Base-by-base conservation (phyloP, 2,888 invertebrate genomes). In the Xestobium rufovillosum region DNA sequence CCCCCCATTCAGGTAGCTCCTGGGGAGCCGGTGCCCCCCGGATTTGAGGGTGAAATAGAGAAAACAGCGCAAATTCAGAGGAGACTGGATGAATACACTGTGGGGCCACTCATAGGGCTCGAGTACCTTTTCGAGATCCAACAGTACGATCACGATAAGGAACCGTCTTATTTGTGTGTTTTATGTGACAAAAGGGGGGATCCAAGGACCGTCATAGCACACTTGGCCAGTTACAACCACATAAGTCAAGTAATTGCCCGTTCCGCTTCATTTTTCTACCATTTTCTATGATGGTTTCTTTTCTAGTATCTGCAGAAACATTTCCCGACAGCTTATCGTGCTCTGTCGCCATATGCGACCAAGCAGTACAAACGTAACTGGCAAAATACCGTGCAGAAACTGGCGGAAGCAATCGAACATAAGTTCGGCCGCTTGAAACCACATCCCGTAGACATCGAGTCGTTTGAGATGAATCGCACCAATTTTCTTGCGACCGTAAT, bases 131-230 rank as follows among this genome's bases (percentile, higher is more conserved):
- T 88, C 28, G 88, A 88, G 63, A 63, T 86, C 49, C 69, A 73
- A 19, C 75, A 80, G 34, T 76, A 77, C 53, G 65, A 76, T 51
- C 65, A 70, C 4, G 75, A 76, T 44, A 71, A 73, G 55, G 84
- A 84, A 60, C 83, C 85, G 1, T 66, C 73, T 33, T 88, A 88
- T 63, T 69, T 79, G 33, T 89, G 88, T 65, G 72, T 82, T 48
- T 68, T 88, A 42, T 89, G 88, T 62, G 75, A 77, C 53, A 87
- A 85, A 62, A 78, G 80, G 49, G 85, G 86, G 25, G 83, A 85
- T 59, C 81, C 80, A 14, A 73, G 83, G 29, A 84, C 83, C 33
- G 83, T 87, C 47, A 70, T 87, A 61, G 77, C 79, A 45, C 88
- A 88, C 61, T 71, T 87, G 57, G 78, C 80, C 12, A 83, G 85